Base-by-base conservation (phyloP, 2,797 vertebrate species). In the Esox masquinongy region DNA sequence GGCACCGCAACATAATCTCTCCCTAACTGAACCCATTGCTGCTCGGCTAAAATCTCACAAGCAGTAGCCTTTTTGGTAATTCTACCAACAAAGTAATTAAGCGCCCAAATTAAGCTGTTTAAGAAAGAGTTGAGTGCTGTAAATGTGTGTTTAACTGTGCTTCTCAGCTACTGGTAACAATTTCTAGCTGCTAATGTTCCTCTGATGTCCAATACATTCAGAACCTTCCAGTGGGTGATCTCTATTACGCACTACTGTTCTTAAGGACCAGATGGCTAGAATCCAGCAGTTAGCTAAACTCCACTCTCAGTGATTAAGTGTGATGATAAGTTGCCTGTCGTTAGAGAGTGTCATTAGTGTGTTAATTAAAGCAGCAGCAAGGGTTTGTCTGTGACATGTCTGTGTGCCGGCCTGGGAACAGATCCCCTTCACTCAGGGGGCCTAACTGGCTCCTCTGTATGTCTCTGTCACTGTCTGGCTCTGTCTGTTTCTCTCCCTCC, bases 281-380 rank as follows among this genome's bases (percentile, higher is more conserved):
- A 91, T 93, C 92, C 79, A 84, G 87, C 74, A 72, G 50, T 85
- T 86, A 91, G 92, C 88, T 88, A 36, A 87, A 85, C 88, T 88
- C 31, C 86, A 85, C 74, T 12, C 77, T 12, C 76, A 85, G 88
- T 83, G 81, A 92, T 92, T 93, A 92, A 89, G 86, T 87, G 86
- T 76, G 84, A 90, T 88, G 90, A 91, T 90, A 90, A 89, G 89
- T 92, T 87, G 84, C 79, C 81, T 87, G 84, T 86, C 79, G 77
- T 84, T 87, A 88, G 86, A 89, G 88, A 87, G 85, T 87, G 85
- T 92, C 90, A 92, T 91, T 90, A 90, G 82, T 78, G 82, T 80
- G 88, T 90, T 93, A 91, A 92, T 91, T 90, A 87, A 89, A 89
- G 85, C 83, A 78, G 88, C 88, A 88, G 89, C 87, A 82, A 59